A percentile compares a stretch with the other conserved stretches of the same genome.
Conservation (phyloP, 2,113 vertebrate species). For the Orientallactaga bullata region DNA sequence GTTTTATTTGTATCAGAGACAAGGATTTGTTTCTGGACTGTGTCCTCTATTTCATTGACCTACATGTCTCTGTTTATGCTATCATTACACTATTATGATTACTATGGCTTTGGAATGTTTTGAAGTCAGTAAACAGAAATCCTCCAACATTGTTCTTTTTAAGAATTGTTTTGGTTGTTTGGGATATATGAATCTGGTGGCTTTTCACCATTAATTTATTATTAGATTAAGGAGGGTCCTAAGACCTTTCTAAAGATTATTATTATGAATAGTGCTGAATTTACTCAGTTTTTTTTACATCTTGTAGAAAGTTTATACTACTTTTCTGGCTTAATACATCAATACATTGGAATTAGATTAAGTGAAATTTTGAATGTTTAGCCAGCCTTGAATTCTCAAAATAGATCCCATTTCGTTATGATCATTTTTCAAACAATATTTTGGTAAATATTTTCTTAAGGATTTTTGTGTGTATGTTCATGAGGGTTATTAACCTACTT, state of each 20-base stretch:
- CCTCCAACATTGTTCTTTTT: not conserved
- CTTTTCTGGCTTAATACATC: not conserved
- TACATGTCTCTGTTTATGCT: not conserved
- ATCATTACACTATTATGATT: not conserved
- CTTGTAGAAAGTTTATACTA: not conserved
- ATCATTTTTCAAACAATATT: not conserved
- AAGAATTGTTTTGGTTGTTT: not conserved
- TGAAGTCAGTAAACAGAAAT: not conserved
- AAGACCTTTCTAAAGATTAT: not conserved
- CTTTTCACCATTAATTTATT: not conserved
- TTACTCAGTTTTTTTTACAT: not conserved
- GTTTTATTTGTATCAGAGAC: not conserved
- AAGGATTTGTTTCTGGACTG: not conserved
- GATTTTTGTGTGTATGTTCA: no score
- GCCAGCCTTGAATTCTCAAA: not conserved
- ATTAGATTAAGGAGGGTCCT: not conserved
- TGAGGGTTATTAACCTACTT: not conserved
- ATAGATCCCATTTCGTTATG: not conserved
- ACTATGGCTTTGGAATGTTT: not conserved
- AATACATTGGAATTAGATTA: not conserved
- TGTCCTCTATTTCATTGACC: not conserved
- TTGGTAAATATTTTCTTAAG: no score
- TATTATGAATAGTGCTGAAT: not conserved
- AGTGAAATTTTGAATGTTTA: constrained; percentile 15
- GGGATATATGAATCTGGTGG: not conserved